Conservation (phyloP, 2,113 vertebrate species). For the Lagenorhynchus albirostris region DNA sequence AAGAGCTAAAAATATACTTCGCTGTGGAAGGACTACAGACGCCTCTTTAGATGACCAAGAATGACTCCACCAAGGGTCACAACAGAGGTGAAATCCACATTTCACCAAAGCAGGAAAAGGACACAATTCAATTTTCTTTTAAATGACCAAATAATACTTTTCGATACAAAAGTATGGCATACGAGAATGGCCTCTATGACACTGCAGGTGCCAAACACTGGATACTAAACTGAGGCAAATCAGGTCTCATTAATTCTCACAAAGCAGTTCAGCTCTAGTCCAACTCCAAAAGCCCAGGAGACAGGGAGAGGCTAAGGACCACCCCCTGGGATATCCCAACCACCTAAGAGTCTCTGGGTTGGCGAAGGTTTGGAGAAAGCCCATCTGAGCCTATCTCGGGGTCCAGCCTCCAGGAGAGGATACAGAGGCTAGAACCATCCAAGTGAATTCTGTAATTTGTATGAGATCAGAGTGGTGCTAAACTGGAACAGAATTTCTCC, state of each 20-base stretch:
- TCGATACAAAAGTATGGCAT: neutral
- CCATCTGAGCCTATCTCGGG: neutral
- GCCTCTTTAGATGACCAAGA: constrained; percentile 39
- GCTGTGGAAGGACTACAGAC: constrained; percentile 13
- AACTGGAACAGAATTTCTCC: neutral
- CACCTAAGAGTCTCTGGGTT: neutral
- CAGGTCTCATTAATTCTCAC: neutral
- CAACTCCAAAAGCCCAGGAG: neutral
- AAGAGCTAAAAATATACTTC: constrained; percentile 57
- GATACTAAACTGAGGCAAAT: neutral
- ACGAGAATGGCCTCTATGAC: neutral
- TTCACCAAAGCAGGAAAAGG: constrained; percentile 26
- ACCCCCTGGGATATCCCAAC: neutral
- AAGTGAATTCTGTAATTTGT: neutral
- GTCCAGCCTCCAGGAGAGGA: neutral
- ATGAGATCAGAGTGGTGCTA: neutral
- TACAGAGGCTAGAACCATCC: neutral
- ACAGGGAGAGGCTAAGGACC: neutral
- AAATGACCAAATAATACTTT: constrained; percentile 1
- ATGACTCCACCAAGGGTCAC: neutral
- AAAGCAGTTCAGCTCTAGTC: neutral
- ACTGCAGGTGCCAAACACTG: neutral
- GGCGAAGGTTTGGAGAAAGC: neutral
- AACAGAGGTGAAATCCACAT: neutral
- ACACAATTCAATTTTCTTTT: constrained; percentile 4